These are phyloP conservation scores for Pyrocephalus nanus DNA, from an alignment of 2,797 vertebrate genomes.

Conservation along the genomic window DNA sequence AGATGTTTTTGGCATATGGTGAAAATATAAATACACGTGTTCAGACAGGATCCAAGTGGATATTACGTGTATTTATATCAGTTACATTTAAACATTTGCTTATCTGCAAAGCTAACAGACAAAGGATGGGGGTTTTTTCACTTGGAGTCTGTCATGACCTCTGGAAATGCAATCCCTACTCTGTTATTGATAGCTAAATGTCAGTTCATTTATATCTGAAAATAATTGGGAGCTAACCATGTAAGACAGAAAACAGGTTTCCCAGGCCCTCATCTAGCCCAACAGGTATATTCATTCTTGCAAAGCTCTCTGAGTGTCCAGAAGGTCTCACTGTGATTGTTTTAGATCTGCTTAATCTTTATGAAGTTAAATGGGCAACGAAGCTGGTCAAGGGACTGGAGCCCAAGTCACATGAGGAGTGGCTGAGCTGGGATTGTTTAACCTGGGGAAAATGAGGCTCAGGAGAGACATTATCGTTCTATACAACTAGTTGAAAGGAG, in stretches of 20 bases:
- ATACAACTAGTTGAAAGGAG: background rate
- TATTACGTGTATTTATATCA: background rate
- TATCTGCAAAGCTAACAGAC: background rate
- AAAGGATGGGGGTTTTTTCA: background rate
- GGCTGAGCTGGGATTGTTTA: background rate
- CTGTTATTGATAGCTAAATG: background rate
- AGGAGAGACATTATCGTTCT: background rate
- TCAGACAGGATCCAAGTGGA: background rate
- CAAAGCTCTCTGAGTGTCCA: background rate
- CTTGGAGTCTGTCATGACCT: background rate
- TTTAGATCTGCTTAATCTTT: background rate
- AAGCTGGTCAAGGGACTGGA: background rate
- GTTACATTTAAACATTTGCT: background rate
- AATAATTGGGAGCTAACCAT: background rate
- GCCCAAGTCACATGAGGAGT: background rate
- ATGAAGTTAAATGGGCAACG: background rate
- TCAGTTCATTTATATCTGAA: background rate
- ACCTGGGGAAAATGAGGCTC: background rate
- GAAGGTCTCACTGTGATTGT: background rate
- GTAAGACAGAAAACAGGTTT: background rate
- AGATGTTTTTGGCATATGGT: background rate
- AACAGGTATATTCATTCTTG: background rate
- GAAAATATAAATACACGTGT: conserved; percentile 6
- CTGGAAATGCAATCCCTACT: background rate
- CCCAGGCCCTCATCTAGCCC: background rate